Conservation (phyloP, 1,140 invertebrate genomes). For the Drosophila bipectinata region DNA sequence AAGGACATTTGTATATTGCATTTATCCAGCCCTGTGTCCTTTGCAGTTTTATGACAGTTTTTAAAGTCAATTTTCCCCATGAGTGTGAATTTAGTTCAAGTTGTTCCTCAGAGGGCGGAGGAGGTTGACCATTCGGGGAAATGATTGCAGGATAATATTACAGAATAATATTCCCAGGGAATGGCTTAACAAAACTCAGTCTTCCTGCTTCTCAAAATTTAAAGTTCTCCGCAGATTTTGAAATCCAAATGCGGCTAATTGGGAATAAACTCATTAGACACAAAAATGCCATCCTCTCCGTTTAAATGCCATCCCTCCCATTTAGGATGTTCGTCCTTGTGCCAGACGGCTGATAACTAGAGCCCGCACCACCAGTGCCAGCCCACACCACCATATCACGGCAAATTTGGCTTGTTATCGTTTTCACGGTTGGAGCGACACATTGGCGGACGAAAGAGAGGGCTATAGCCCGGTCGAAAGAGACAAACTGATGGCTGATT, state of each 20-base stretch:
- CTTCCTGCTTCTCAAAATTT: background rate
- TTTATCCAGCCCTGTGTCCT: conserved; percentile 33
- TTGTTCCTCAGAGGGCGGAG: conserved; percentile 28
- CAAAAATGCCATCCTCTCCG: conserved; percentile 4
- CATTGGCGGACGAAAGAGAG: conserved; percentile 17
- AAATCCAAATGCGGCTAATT: conserved; percentile 69
- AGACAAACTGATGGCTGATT: background rate
- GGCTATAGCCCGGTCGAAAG: background rate
- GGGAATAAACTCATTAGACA: conserved; percentile 72
- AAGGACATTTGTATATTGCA: conserved; percentile 45
- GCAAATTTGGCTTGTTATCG: conserved; percentile 56
- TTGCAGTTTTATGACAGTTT: conserved; percentile 66
- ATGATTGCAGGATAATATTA: background rate
- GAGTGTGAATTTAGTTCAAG: conserved; percentile 63
- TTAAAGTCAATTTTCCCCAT: conserved; percentile 57
- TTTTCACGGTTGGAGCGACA: conserved; percentile 51
- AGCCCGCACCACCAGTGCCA: conserved; percentile 1
- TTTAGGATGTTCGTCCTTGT: conserved; percentile 31
- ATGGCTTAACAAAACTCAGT: too few species aligned
- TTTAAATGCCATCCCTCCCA: background rate
- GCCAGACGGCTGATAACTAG: conserved; percentile 33
- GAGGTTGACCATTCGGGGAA: background rate
- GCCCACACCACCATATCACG: conserved; percentile 12
- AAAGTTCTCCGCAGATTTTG: conserved; percentile 43
- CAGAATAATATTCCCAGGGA: too few species aligned